Evolutionary conservation across 1,140 invertebrate species (phyloP).

Genomic region (Oryctes rhinoceros): DNA sequence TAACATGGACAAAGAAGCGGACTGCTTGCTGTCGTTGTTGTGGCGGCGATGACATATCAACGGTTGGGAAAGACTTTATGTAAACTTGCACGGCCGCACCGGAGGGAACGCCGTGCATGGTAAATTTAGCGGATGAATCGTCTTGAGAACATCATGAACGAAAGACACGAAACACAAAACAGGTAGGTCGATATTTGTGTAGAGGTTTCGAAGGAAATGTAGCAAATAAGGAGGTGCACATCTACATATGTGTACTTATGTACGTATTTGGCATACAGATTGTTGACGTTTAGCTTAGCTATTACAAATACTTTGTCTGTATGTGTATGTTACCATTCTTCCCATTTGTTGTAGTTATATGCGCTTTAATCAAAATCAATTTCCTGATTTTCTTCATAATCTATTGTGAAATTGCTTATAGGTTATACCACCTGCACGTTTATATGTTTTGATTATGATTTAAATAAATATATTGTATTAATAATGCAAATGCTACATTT

Average conservation of each 20-base stretch:
- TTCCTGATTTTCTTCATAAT: too few relatives aligned
- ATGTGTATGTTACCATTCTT: too few relatives aligned
- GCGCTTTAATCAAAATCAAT: too few relatives aligned
- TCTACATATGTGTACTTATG: not conserved
- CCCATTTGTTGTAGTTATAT: too few relatives aligned
- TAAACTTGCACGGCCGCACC: not conserved
- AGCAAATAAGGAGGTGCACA: not conserved
- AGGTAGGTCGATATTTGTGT: not conserved
- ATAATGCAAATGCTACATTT: too few relatives aligned
- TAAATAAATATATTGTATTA: too few relatives aligned
- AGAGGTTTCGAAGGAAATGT: not conserved
- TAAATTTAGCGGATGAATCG: constrained; percentile 14
- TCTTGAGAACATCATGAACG: constrained; percentile 8
- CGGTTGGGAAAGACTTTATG: not conserved
- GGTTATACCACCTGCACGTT: too few relatives aligned
- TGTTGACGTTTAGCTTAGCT: too few relatives aligned
- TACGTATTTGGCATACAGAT: not conserved
- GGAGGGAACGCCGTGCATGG: not conserved
- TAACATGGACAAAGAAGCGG: not conserved
- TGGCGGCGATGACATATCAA: not conserved
- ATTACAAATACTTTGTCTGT: too few relatives aligned
- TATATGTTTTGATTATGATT: too few relatives aligned
- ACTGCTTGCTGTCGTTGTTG: not conserved
- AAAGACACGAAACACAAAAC: not conserved
- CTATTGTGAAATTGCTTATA: too few relatives aligned